Percentiles rank a stretch among this genome's conserved stretches.
Conservation (phyloP, 2,113 vertebrate species). For the Gallinago undulata region DNA sequence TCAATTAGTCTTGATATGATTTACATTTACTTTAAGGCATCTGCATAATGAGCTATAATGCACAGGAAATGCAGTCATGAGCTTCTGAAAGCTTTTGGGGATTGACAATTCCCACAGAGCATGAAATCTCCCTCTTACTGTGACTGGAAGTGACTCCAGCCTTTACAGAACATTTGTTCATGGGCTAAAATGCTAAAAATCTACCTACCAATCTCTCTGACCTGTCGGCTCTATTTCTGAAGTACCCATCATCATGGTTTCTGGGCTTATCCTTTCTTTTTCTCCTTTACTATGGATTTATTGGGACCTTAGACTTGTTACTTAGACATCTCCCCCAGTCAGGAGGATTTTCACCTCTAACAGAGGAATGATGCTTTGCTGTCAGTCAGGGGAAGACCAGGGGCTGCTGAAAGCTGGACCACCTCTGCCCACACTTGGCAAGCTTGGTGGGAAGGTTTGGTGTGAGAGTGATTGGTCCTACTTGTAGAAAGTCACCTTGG, state of each 20-base stretch:
- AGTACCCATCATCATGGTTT: background rate
- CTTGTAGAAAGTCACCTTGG: slow-evolving; percentile 63
- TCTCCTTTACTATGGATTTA: background rate
- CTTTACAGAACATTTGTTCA: accelerated
- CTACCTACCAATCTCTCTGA: background rate
- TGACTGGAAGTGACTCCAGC: background rate
- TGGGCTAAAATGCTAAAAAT: background rate
- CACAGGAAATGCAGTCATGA: background rate
- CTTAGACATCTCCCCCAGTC: background rate
- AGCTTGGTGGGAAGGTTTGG: background rate
- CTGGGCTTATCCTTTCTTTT: background rate
- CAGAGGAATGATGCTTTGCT: background rate
- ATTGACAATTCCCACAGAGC: background rate
- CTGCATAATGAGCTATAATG: slow-evolving; percentile 26
- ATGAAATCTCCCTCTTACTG: background rate
- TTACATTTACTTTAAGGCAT: slow-evolving; percentile 35
- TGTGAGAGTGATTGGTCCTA: background rate
- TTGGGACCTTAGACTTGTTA: background rate
- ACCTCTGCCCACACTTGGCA: background rate
- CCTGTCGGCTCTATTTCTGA: background rate
- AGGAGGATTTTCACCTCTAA: background rate
- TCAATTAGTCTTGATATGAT: slow-evolving; percentile 31
- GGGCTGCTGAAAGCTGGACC: background rate
- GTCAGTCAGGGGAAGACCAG: background rate
- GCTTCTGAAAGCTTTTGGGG: slow-evolving; percentile 21